Evolutionary conservation across 2,888 invertebrate genomes (phyloP).

Genomic region (Amaurobius ferox): DNA sequence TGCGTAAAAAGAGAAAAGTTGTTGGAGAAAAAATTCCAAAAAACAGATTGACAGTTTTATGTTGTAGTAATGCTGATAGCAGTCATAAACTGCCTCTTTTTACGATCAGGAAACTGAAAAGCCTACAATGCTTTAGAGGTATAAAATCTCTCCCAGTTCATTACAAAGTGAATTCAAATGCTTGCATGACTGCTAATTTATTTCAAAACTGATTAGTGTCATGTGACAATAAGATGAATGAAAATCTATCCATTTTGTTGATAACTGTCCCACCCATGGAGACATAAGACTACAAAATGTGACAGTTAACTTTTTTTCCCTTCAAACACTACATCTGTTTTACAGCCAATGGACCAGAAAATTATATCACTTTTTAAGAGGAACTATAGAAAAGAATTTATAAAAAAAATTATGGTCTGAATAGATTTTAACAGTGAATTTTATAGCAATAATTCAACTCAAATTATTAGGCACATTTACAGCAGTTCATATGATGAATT

Average conservation of each 20-base stretch:
- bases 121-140: background rate
- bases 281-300: no score
- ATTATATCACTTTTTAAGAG: no score
- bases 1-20: background rate
- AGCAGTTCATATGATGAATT: no score
- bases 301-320: no score
- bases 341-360: no score
- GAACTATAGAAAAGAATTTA: no score
- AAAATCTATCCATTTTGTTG: slow-evolving; percentile 10
- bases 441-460: no score
- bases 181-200: slow-evolving; percentile 1
- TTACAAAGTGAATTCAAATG: background rate
- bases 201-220: slow-evolving; percentile 1
- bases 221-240: slow-evolving; percentile 7
- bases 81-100: background rate
- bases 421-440: no score
- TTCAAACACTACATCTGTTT: no score
- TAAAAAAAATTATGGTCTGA: no score
- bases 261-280: no score
- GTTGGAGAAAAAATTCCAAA: background rate
- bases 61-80: slow-evolving; percentile 5
- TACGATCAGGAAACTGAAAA: background rate
- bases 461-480: no score
- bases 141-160: slow-evolving; percentile 3
- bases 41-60: background rate